phyloP scores from a whole-genome alignment of 1,140 invertebrate species.

The Sipha flava region DNA sequence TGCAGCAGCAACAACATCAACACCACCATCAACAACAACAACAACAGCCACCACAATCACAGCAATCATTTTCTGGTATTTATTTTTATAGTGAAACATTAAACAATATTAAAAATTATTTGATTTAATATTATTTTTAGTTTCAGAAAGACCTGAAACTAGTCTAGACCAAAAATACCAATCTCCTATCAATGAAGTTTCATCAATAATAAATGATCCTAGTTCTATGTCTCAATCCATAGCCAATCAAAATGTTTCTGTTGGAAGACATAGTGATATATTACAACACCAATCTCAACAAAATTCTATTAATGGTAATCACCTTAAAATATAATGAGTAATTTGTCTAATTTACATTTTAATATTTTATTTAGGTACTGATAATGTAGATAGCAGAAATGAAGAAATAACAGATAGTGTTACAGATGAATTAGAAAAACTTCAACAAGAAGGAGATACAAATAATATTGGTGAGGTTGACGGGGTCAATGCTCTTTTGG shows the following conservation, averaged over 20 bases:
- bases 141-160: neutral
- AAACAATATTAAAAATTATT: neutral
- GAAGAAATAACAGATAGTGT: slow-evolving; percentile 68
- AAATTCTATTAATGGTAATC: slow-evolving; percentile 18
- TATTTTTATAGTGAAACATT: neutral
- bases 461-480: slow-evolving; percentile 62
- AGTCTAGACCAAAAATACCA: slow-evolving; percentile 5
- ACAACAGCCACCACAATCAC: neutral
- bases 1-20: slow-evolving; percentile 33
- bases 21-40: slow-evolving; percentile 36
- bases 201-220: slow-evolving; percentile 20
- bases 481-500: slow-evolving; percentile 65
- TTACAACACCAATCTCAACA: slow-evolving; percentile 18
- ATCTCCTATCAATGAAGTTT: slow-evolving; percentile 16
- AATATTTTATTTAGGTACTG: slow-evolving; percentile 5
- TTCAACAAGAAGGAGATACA: slow-evolving; percentile 57
- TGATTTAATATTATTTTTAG: neutral
- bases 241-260: slow-evolving; percentile 4
- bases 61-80: neutral
- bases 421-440: slow-evolving; percentile 65
- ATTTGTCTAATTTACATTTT: neutral
- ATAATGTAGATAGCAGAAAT: slow-evolving; percentile 35
- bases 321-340: neutral
- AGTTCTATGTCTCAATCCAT: slow-evolving; percentile 4
- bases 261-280: neutral